Evolutionary conservation across 2,113 vertebrate species (phyloP), one percentile per base, ranked within the genome.

Genomic region (Phaethornis superciliosus): DNA sequence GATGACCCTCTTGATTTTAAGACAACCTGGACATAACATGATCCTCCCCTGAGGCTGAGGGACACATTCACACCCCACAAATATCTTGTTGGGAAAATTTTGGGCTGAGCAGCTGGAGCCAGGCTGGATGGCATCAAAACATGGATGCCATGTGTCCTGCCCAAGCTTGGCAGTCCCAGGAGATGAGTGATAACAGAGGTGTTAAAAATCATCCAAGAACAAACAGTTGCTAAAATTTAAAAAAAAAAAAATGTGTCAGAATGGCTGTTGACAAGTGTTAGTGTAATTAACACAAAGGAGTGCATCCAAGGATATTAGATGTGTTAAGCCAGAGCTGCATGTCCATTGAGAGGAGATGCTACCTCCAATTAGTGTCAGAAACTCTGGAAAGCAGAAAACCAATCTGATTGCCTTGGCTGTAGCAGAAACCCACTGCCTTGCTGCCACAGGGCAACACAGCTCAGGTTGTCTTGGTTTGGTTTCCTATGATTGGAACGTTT

Each of bases 231-330:
- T 40, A 40, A 40, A 40, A 40, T 40, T 40, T 40, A 40, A 40
- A 40, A 40, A 40, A 54, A n/a, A 8, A 26, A 63, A 69, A 58
- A 51, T 23, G 44, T 16, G 19, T 13, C 22, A 63, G 71, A 63
- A 59, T 63, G 51, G 52, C 58, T 67, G 70, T 44, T 77, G 67
- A 77, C 77, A 74, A 72, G 55, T 54, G 56, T 42, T 90, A 65
- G 64, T 76, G 89, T 89, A 90, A 93, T 81, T 86, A 94, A 86
- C 84, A 83, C 60, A 37, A 90, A 47, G 69, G 60, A 89, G 63
- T 47, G 28, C 67, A 70, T 33, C 68, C 64, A 15, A 80, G 55
- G 30, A 68, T 63, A 82, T 78, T 8, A 40, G 52, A 37, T 40
- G 62, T 26, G 32, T 72, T 67, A 58, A 90, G 75, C 46, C 72